Evolutionary conservation across 2,797 vertebrate species (phyloP).

Genomic region (Peromyscus melanophrys): DNA sequence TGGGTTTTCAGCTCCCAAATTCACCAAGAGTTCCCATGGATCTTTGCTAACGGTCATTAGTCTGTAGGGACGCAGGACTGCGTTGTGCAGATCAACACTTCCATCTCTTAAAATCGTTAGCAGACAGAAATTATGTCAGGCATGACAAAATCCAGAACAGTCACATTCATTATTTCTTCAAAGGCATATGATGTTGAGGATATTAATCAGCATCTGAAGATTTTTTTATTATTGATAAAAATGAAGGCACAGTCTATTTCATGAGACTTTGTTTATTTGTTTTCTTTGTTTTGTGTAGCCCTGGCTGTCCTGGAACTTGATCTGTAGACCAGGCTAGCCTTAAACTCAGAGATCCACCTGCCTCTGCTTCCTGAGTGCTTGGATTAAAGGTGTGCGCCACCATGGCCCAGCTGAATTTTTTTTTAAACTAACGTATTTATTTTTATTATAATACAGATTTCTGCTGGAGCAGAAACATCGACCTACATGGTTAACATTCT

Average conservation of each 20-base stretch:
- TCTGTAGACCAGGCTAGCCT: background rate
- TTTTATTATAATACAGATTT: background rate
- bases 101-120: background rate
- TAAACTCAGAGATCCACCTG: too few species aligned
- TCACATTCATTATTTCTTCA: background rate
- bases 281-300: background rate
- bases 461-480: background rate
- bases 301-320: background rate
- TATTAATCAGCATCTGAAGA: background rate
- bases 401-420: background rate
- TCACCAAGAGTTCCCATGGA: background rate
- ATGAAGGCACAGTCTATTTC: conserved; percentile 4
- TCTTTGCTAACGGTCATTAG: background rate
- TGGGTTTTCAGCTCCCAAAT: background rate
- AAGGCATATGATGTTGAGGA: background rate
- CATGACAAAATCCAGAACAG: conserved; percentile 5
- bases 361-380: background rate
- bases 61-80: background rate
- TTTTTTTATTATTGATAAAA: conserved; percentile 39
- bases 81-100: background rate
- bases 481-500: background rate
- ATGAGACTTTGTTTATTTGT: background rate
- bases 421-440: background rate
- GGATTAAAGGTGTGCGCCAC: background rate
- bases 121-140: background rate